A percentile compares a stretch with the other conserved stretches of the same genome.
These are phyloP conservation scores for Drosophila setosimentum DNA, from an alignment of 2,888 invertebrate species.

Conservation along the genomic window DNA sequence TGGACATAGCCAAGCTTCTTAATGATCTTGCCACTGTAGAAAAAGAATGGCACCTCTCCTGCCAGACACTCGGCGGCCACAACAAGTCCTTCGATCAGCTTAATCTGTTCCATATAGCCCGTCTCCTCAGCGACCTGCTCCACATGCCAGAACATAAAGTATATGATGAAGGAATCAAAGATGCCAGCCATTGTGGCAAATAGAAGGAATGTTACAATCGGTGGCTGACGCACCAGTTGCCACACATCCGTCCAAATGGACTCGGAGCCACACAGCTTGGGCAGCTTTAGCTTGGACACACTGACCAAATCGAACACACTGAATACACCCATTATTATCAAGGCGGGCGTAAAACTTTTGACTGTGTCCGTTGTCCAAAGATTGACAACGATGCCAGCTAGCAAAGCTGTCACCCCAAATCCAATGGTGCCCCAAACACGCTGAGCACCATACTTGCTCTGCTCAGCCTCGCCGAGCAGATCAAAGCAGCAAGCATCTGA, in stretches of 20 bases:
- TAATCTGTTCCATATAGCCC: conserved; percentile 88
- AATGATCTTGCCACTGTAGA: conserved; percentile 90
- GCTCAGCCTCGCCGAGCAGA: conserved; percentile 90
- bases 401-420: conserved; percentile 90
- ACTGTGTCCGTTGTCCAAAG: conserved; percentile 87
- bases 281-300: conserved; percentile 88
- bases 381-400: conserved; percentile 90
- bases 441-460: conserved; percentile 91
- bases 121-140: conserved; percentile 90
- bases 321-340: conserved; percentile 88
- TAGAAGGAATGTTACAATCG: conserved; percentile 89
- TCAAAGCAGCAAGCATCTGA: conserved; percentile 97
- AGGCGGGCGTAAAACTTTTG: conserved; percentile 90
- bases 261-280: conserved; percentile 88
- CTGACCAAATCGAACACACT: conserved; percentile 89
- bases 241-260: conserved; percentile 89
- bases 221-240: conserved; percentile 87
- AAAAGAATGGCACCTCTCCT: conserved; percentile 92
- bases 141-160: conserved; percentile 93
- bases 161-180: conserved; percentile 92
- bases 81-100: conserved; percentile 92
- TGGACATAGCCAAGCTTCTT: conserved; percentile 91
- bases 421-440: conserved; percentile 94
- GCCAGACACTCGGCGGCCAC: conserved; percentile 92
- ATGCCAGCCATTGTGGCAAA: conserved; percentile 92